These are phyloP conservation scores for Manis crassicaudata DNA, from an alignment of 2,797 vertebrate genomes.

Conservation along the genomic window DNA sequence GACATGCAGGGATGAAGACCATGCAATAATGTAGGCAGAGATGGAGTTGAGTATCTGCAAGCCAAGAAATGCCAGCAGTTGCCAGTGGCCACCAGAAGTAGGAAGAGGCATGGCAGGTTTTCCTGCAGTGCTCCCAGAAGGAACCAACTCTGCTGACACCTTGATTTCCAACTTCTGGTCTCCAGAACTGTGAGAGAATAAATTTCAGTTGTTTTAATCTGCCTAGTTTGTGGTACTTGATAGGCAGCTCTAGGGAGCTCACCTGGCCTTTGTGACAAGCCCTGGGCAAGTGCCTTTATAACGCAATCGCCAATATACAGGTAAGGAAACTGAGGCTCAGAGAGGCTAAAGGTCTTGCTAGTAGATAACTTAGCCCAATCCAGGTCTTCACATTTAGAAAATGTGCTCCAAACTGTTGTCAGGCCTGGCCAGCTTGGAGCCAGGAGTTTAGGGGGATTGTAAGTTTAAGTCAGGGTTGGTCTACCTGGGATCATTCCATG, in stretches of 20 bases:
- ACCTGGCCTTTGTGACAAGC: neutral
- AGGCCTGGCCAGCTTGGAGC: neutral
- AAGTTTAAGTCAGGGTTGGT: neutral
- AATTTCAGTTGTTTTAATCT: neutral
- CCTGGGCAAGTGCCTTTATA: neutral
- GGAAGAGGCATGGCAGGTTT: neutral
- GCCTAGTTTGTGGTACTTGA: neutral
- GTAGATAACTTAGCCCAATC: neutral
- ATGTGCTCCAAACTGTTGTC: neutral
- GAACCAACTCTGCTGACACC: neutral
- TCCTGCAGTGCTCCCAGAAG: neutral
- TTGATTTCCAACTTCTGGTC: neutral
- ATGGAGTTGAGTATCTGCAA: neutral
- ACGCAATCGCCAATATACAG: neutral
- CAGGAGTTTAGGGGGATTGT: neutral
- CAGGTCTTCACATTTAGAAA: neutral
- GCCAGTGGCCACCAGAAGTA: neutral
- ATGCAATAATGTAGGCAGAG: neutral
- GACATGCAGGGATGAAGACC: neutral
- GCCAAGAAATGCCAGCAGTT: neutral
- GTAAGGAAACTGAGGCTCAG: neutral
- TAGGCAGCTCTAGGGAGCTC: neutral
- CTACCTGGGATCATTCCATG: neutral
- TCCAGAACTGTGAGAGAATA: neutral
- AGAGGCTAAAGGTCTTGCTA: neutral